Base-by-base conservation (phyloP, 2,888 invertebrate genomes). In the Gibbula magus region DNA sequence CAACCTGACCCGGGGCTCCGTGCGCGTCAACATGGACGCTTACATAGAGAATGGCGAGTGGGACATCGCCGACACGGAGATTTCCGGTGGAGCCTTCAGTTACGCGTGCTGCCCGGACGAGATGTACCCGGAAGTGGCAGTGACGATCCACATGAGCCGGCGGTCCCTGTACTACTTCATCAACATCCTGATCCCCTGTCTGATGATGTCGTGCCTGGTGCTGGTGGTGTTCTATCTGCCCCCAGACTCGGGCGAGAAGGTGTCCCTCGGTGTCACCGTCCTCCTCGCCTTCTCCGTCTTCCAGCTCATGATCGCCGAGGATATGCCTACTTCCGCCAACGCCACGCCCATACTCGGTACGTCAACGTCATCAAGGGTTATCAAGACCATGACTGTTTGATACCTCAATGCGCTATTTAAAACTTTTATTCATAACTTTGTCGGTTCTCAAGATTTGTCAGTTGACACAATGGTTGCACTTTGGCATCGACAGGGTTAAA, bases 201-300 rank as follows among this genome's bases (percentile, higher is more conserved):
- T 90, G 39, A 79, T 90, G 80, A 85, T 90, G 81, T 90, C 89
- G 25, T 81, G 86, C 2, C 85, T 90, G 20, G 88, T 89, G 25
- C 81, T 89, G 83, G 81, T 90, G 22, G 90, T 88, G 52, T 90
- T 90, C 77, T 88, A 86, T 74, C 83, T 90, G 66, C 90, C 90
- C n/a, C 90, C 90, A 8, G 90, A 90, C 73, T 86, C 87, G 13
- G 89, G 89, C 0, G 90, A 90, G 81, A 89, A 89, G 82, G 86
- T 90, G 18, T 88, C 89, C 7, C 87, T 90, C 7, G 90, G 90
- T n/a, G 87, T 90, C 66, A 90, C 90, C n/a, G 88, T 90, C 16
- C 85, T 90, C 5, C 85, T 90, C 45, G 86, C 89, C 52, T 90
- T 89, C 81, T 87, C 88, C 16, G 90, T 90, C 74, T 90, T 90